Conservation (phyloP, 2,888 invertebrate species). For the Mimas tiliae region DNA sequence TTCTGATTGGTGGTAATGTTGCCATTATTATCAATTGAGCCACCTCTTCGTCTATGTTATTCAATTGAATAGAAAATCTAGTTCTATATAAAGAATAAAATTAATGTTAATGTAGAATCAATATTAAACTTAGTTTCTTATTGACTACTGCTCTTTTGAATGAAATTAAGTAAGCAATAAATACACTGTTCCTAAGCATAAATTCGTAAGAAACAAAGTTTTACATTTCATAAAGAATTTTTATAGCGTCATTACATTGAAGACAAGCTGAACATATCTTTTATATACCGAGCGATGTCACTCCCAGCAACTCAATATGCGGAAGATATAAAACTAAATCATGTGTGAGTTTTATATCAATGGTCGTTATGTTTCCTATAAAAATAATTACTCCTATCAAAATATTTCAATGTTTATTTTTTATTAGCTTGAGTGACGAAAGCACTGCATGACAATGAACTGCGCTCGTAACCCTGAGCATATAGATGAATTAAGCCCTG, state of each 20-base stretch:
- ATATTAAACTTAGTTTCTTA: neutral
- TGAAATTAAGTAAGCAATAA: no score
- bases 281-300: neutral
- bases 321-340: slow-evolving; percentile 6
- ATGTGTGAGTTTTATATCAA: slow-evolving; percentile 6
- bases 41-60: no score
- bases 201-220: neutral
- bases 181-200: neutral
- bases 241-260: slow-evolving; percentile 11
- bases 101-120: neutral
- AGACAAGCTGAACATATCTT: slow-evolving; percentile 13
- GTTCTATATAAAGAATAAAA: no score
- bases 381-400: neutral
- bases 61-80: no score
- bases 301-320: slow-evolving; percentile 4
- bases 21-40: no score
- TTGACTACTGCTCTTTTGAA: no score
- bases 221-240: slow-evolving; percentile 5
- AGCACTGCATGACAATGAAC: no score
- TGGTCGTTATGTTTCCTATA: neutral
- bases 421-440: no score
- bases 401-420: neutral
- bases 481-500: no score
- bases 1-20: no score
- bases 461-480: no score